Evolutionary conservation across 2,888 invertebrate genomes (phyloP).

Genomic region (Hipparchia semele): DNA sequence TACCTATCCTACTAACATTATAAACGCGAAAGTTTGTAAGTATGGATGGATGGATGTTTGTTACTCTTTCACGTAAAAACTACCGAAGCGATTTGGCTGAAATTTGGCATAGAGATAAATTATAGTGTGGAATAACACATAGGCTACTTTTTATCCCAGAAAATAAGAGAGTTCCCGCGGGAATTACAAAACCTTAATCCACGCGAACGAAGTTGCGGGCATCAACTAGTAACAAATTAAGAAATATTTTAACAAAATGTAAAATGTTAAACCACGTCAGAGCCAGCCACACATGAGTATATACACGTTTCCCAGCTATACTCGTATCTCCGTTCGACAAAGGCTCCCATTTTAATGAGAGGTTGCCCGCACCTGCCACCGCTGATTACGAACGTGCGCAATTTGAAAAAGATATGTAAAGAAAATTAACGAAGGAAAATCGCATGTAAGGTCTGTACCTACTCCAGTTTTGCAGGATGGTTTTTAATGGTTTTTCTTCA

Average conservation of each 20-base stretch:
- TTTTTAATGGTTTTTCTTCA: not conserved
- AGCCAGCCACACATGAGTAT: not conserved
- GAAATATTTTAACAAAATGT: constrained; percentile 11
- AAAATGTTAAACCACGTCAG: constrained; percentile 1
- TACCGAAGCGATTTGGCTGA: no score
- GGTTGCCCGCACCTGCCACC: constrained; percentile 22
- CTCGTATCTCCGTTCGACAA: constrained; percentile 26
- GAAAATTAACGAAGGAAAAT: not conserved
- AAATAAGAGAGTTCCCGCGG: no score
- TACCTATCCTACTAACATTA: no score
- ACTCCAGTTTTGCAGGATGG: not conserved
- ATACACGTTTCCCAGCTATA: not conserved
- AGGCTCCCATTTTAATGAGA: constrained; percentile 37
- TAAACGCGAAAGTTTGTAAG: no score
- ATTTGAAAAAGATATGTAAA: constrained; percentile 18
- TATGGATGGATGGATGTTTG: no score
- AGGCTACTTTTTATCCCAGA: no score
- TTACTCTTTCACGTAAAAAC: no score
- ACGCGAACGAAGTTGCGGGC: no score
- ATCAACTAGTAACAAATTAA: not conserved
- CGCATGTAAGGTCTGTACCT: no score
- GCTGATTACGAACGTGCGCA: constrained; percentile 4
- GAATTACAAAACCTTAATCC: no score
- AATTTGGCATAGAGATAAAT: no score
- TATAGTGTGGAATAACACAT: no score